A percentile compares a stretch with the other conserved stretches of the same genome.
phyloP scores from a whole-genome alignment of 2,888 invertebrate genomes.

The Amphipoea lucens region DNA sequence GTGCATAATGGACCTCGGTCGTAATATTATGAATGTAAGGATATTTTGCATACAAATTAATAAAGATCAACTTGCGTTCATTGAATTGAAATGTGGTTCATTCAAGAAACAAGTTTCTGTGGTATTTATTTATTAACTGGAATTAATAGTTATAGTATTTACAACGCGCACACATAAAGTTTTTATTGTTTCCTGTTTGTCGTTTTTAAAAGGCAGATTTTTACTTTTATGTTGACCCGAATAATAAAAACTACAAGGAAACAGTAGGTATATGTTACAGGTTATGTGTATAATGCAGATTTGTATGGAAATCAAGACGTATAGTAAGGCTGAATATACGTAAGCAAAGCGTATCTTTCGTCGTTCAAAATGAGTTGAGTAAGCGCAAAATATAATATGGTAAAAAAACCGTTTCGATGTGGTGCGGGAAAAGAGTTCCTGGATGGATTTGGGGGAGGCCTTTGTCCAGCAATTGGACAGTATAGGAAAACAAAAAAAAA shows the following conservation, averaged over 20 bases:
- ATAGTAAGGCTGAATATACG: neutral
- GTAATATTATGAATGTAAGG: constrained; percentile 25
- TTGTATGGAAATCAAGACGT: neutral
- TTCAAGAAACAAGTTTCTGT: constrained; percentile 34
- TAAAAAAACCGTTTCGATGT: no score
- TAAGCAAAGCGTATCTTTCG: neutral
- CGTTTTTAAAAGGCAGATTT: neutral
- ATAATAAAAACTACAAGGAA: neutral
- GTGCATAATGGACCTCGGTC: neutral
- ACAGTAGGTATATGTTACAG: neutral
- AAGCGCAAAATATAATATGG: neutral
- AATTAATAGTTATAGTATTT: constrained; percentile 1
- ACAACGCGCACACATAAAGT: neutral
- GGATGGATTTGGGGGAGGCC: no score
- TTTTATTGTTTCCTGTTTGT: constrained; percentile 31
- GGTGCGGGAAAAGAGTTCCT: no score
- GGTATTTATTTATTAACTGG: constrained; percentile 12
- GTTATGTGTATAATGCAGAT: neutral
- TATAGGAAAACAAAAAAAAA: no score
- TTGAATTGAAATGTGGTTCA: constrained; percentile 10
- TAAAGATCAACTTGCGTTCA: constrained; percentile 33
- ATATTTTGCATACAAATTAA: constrained; percentile 9
- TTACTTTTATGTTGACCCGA: neutral
- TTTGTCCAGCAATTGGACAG: no score
- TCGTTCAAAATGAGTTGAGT: neutral